phyloP scores from a whole-genome alignment of 2,888 invertebrate genomes.

The Zootermopsis nevadensis region DNA sequence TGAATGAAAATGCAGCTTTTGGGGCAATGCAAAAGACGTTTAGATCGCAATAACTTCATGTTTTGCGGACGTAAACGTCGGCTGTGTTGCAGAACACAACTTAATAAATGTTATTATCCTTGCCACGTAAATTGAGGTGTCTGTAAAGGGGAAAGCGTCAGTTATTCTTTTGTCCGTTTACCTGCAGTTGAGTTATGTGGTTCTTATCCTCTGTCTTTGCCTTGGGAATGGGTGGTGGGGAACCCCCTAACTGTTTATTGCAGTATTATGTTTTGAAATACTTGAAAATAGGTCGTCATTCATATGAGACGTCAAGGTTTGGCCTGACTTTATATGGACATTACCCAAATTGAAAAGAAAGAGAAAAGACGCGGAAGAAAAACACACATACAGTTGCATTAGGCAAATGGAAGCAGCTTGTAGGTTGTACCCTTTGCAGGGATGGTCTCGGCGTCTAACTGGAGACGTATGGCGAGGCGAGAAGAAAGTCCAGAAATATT shows the following conservation, averaged over 20 bases:
- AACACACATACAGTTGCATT: constrained; percentile 48
- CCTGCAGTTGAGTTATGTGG: neutral
- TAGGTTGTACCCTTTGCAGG: neutral
- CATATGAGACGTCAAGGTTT: constrained; percentile 45
- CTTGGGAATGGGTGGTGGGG: neutral
- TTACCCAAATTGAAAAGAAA: constrained; percentile 53
- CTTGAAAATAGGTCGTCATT: constrained; percentile 51
- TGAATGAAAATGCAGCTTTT: no score
- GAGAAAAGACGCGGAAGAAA: constrained; percentile 21
- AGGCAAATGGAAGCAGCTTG: constrained; percentile 51
- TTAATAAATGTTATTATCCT: no score
- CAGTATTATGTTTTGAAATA: constrained; percentile 23
- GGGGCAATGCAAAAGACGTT: no score
- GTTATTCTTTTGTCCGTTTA: no score
- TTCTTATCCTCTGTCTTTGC: neutral
- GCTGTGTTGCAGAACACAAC: no score
- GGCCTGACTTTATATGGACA: constrained; percentile 51
- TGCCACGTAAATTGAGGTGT: no score
- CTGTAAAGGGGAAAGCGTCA: no score
- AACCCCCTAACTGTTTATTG: constrained; percentile 4
- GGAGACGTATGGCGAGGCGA: constrained; percentile 25
- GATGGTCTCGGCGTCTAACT: neutral
- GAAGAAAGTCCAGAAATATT: neutral
- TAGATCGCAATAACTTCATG: no score
- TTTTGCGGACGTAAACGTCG: no score